Conservation (phyloP, 2,113 vertebrate genomes). For the Colistium nudipinnis region DNA sequence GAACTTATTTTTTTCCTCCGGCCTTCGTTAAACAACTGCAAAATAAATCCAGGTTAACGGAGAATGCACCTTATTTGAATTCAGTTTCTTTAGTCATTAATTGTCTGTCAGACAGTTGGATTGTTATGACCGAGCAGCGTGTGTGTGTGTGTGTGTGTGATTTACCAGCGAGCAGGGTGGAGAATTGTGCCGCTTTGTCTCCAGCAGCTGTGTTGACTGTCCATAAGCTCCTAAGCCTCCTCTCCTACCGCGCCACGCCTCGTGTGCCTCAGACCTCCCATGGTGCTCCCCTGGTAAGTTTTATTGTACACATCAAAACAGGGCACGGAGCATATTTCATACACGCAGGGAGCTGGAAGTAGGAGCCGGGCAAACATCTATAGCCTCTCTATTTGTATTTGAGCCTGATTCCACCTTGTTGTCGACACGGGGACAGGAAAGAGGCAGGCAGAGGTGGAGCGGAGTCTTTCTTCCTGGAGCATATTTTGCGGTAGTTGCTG, state of each 20-base stretch:
- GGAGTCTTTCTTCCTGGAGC: constrained; percentile 15
- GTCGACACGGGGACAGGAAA: constrained; percentile 8
- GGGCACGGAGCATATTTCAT: constrained; percentile 42
- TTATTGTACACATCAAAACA: constrained; percentile 68
- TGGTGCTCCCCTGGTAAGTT: constrained; percentile 52
- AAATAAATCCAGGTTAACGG: constrained; percentile 11
- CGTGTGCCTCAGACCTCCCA: constrained; percentile 57
- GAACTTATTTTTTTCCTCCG: background rate
- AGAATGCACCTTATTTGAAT: background rate
- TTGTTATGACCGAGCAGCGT: constrained; percentile 21
- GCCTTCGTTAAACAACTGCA: background rate
- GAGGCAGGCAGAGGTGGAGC: constrained; percentile 20
- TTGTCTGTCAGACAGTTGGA: constrained; percentile 30
- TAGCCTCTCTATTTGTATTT: constrained; percentile 21
- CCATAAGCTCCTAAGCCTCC: constrained; percentile 65
- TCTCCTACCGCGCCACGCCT: constrained; percentile 58
- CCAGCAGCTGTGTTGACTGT: constrained; percentile 63
- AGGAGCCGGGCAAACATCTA: constrained; percentile 21
- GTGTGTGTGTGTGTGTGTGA: too few relatives aligned
- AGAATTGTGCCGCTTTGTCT: constrained; percentile 43
- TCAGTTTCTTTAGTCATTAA: constrained; percentile 7
- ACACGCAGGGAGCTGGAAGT: constrained; percentile 34
- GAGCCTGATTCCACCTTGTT: constrained; percentile 19
- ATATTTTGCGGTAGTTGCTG: constrained; percentile 33
- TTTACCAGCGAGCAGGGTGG: constrained; percentile 27